phyloP scores from a whole-genome alignment of 2,797 vertebrate genomes.

The Lagorchestes hirsutus region DNA sequence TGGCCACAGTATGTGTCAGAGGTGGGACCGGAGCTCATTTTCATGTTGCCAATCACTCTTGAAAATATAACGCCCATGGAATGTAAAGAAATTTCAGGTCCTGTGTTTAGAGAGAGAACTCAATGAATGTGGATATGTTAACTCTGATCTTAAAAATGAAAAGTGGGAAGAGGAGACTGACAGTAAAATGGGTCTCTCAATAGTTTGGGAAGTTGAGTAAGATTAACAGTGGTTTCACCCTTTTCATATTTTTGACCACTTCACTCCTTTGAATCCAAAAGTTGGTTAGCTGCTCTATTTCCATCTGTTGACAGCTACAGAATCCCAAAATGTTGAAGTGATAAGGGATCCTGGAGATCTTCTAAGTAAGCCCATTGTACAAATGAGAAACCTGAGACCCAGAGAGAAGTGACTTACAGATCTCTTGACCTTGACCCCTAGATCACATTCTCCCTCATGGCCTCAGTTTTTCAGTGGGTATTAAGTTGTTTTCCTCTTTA shows the following conservation, averaged over 20 bases:
- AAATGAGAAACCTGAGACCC: background rate
- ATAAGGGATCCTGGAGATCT: background rate
- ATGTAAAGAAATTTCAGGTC: background rate
- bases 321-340: background rate
- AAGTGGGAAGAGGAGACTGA: background rate
- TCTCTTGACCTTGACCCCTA: background rate
- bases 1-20: background rate
- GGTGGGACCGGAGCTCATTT: background rate
- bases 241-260: background rate
- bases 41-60: background rate
- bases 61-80: background rate
- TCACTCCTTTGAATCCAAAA: background rate
- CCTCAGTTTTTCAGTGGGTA: background rate
- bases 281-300: background rate
- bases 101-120: background rate
- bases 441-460: background rate
- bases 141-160: background rate
- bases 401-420: background rate
- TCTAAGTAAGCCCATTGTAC: background rate
- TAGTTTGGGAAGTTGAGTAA: background rate
- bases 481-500: background rate
- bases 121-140: background rate
- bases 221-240: background rate
- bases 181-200: background rate
- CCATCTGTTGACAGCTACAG: background rate